Percentiles rank a stretch among this genome's conserved stretches.
Conservation (phyloP, 2,113 vertebrate species). For the Nannobrachium achirus region DNA sequence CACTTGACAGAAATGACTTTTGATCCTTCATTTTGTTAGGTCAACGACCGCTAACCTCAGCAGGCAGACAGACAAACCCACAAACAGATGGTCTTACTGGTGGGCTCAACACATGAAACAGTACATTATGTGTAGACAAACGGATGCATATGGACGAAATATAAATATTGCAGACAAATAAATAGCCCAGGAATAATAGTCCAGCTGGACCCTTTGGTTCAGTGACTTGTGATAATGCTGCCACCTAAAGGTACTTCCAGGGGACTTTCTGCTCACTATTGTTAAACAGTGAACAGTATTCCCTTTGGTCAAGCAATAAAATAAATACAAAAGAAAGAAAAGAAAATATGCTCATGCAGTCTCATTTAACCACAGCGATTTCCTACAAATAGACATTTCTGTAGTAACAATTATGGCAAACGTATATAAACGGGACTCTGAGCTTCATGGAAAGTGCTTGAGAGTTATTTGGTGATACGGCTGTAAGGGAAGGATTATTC, state of each 20-base stretch:
- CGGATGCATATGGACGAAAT: constrained; percentile 13
- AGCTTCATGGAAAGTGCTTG: neutral
- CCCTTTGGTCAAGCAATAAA: constrained; percentile 21
- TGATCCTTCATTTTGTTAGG: constrained; percentile 28
- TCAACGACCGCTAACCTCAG: constrained; percentile 58
- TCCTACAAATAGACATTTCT: constrained; percentile 19
- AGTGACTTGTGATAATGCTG: constrained; percentile 26
- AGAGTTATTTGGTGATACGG: neutral
- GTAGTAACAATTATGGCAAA: constrained; percentile 4
- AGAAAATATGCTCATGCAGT: constrained; percentile 20
- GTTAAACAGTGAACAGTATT: constrained; percentile 36
- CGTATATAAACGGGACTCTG: neutral
- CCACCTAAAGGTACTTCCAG: constrained; percentile 43
- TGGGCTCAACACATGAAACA: constrained; percentile 10
- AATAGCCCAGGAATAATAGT: neutral
- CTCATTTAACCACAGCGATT: constrained; percentile 35
- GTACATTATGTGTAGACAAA: constrained; percentile 28
- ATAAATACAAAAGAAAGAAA: no score
- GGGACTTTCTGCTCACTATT: constrained; percentile 23
- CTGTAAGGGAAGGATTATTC: neutral
- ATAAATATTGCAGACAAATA: constrained; percentile 15
- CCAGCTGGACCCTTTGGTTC: neutral
- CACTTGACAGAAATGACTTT: constrained; percentile 32
- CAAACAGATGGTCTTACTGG: constrained; percentile 60
- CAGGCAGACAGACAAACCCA: constrained; percentile 45